Percentiles rank a stretch among this genome's conserved stretches.
phyloP scores from a whole-genome alignment of 2,113 vertebrate species.

The Carlito syrichta region DNA sequence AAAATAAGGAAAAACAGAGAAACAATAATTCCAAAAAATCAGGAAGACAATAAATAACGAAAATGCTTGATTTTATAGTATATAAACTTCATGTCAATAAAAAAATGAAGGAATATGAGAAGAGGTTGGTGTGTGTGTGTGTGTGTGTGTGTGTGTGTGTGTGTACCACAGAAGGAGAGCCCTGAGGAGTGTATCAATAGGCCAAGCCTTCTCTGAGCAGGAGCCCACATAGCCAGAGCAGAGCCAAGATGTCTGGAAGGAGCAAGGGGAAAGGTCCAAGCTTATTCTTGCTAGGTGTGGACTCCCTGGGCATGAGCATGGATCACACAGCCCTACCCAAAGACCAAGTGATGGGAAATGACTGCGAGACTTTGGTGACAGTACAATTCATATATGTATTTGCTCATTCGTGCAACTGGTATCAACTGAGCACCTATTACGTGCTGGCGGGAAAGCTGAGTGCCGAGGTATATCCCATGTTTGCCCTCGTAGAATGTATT shows the following conservation, averaged over 20 bases:
- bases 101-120: neutral
- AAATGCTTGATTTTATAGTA: neutral
- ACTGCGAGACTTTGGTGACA: neutral
- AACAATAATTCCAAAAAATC: neutral
- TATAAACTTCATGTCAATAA: neutral
- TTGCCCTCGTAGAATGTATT: neutral
- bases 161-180: too few relatives aligned
- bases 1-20: neutral
- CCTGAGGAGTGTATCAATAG: rapidly evolving
- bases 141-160: neutral
- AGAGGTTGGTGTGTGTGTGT: neutral
- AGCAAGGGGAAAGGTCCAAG: neutral
- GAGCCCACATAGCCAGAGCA: neutral
- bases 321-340: neutral
- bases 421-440: too few relatives aligned
- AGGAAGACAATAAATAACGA: neutral
- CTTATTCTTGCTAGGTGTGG: neutral
- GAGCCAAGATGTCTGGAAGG: rapidly evolving
- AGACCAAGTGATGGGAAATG: neutral
- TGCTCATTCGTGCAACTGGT: neutral
- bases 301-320: neutral
- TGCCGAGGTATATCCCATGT: too few relatives aligned
- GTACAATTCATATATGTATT: neutral
- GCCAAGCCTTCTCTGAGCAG: too few relatives aligned
- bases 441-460: neutral